Percentiles rank a stretch among this genome's conserved stretches.
Conservation (phyloP, 2,113 vertebrate genomes). For the Pteropus alecto region DNA sequence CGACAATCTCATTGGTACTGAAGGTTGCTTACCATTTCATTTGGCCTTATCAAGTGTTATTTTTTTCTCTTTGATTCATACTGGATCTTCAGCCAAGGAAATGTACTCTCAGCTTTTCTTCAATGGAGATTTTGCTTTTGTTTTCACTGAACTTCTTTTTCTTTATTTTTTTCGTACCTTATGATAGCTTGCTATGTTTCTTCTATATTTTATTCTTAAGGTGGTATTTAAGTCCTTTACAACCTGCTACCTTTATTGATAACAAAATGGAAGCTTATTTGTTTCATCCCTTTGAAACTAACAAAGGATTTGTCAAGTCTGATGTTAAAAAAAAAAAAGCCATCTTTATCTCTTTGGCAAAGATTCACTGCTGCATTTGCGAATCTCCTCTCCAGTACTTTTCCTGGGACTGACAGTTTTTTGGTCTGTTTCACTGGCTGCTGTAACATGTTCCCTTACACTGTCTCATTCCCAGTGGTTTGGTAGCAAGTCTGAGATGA, state of each 20-base stretch:
- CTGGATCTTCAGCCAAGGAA: constrained; percentile 32
- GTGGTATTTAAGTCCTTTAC: constrained; percentile 44
- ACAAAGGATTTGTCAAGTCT: constrained; percentile 50
- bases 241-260: constrained; percentile 43
- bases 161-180: constrained; percentile 12
- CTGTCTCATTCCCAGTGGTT: not conserved
- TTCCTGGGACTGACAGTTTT: constrained; percentile 52
- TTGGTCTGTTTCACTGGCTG: constrained; percentile 37
- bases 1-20: constrained; percentile 7
- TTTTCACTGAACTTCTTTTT: constrained; percentile 27
- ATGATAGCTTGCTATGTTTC: not conserved
- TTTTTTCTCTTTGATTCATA: constrained; percentile 2
- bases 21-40: not conserved
- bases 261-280: constrained; percentile 43
- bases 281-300: constrained; percentile 55
- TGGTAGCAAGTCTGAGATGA: constrained; percentile 16
- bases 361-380: constrained; percentile 2
- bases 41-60: not conserved
- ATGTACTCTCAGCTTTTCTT: not conserved
- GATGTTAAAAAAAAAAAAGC: not conserved
- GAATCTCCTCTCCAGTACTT: not conserved
- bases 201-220: constrained; percentile 36
- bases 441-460: not conserved
- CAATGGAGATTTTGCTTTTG: constrained; percentile 45
- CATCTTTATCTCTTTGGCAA: constrained; percentile 49